These are phyloP conservation scores for Girardinichthys multiradiatus DNA, from an alignment of 2,113 vertebrate species.

Conservation along the genomic window DNA sequence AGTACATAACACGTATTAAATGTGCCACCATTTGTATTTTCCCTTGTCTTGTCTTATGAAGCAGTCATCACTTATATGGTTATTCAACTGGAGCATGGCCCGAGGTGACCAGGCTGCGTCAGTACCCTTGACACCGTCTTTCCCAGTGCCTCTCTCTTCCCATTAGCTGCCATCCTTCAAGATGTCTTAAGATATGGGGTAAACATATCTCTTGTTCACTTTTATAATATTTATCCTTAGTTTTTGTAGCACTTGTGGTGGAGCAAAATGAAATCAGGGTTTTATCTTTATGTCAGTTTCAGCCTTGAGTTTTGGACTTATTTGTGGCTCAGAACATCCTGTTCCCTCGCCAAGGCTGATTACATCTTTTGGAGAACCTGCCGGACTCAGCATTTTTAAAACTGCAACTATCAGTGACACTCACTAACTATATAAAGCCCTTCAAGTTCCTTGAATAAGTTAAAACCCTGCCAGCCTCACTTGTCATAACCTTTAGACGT, in stretches of 20 bases:
- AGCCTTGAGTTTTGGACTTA: conserved; percentile 56
- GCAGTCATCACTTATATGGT: conserved; percentile 12
- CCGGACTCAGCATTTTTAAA: conserved; percentile 23
- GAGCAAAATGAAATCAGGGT: conserved; percentile 12
- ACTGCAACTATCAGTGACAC: background rate
- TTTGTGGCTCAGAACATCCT: conserved; percentile 74
- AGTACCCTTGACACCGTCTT: conserved; percentile 50
- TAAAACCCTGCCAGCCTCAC: background rate
- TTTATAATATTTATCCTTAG: background rate
- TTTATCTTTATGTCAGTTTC: conserved; percentile 63
- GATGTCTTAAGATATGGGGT: conserved; percentile 48
- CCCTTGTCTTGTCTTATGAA: background rate
- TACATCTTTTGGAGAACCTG: conserved; percentile 23
- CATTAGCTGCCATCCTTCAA: conserved; percentile 46
- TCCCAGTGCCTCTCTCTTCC: conserved; percentile 16
- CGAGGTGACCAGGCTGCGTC: conserved; percentile 14
- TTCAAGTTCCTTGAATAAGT: conserved; percentile 10
- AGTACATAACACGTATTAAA: background rate
- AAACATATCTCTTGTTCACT: conserved; percentile 1
- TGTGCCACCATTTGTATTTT: background rate
- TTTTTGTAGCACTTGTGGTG: background rate
- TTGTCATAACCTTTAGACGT: background rate
- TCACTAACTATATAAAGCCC: conserved; percentile 67
- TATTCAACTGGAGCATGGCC: background rate
- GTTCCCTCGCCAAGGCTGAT: conserved; percentile 75